Conservation (phyloP, 2,888 invertebrate species). For the Scrobipalpa atriplicella region DNA sequence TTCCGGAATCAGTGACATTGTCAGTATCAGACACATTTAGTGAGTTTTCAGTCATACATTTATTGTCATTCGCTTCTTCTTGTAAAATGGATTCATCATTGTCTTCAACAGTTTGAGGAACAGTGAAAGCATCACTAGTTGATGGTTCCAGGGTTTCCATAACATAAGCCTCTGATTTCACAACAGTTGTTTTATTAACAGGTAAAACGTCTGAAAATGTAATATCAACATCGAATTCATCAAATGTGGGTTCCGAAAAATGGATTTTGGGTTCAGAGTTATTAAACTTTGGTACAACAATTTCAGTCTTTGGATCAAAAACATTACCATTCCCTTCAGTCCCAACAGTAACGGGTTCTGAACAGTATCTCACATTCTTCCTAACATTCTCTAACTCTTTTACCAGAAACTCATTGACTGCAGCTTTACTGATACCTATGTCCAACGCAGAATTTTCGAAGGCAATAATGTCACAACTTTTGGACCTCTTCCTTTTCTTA, state of each 20-base stretch:
- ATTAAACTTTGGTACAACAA: constrained; percentile 1
- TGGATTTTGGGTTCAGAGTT: not conserved
- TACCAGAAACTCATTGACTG: constrained; percentile 66
- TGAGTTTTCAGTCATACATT: constrained; percentile 24
- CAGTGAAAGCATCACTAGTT: not conserved
- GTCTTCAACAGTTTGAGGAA: not conserved
- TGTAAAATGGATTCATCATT: constrained; percentile 5
- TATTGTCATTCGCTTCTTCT: constrained; percentile 24
- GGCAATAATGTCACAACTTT: constrained; percentile 62
- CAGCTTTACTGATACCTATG: constrained; percentile 62
- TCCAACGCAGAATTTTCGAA: constrained; percentile 76
- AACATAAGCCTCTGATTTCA: constrained; percentile 26
- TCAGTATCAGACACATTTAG: constrained; percentile 37
- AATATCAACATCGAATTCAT: constrained; percentile 2
- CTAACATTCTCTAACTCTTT: constrained; percentile 72
- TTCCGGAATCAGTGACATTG: constrained; percentile 56
- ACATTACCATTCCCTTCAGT: constrained; percentile 16
- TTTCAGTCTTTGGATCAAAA: constrained; percentile 19
- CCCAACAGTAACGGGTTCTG: constrained; percentile 14
- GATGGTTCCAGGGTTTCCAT: not conserved
- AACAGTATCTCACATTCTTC: constrained; percentile 45
- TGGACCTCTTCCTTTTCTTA: constrained; percentile 70
- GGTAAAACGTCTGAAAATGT: constrained; percentile 6
- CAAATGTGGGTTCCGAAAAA: not conserved
- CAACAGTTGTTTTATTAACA: not conserved